Conservation (phyloP, 2,888 invertebrate genomes). For the Bugulina stolonifera region DNA sequence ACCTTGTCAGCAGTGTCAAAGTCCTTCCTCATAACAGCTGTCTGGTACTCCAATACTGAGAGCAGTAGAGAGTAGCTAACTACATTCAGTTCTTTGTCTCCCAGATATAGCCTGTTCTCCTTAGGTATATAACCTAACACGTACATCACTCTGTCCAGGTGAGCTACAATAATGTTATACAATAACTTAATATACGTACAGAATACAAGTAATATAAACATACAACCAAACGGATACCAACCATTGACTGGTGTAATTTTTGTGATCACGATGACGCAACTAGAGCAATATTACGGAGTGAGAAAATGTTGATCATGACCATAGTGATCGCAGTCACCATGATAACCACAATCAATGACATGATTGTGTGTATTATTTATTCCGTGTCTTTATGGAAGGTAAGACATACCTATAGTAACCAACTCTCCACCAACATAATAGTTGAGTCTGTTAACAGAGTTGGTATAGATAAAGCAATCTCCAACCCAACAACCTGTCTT, state of each 20-base stretch:
- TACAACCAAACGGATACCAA: no score
- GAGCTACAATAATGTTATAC: background rate
- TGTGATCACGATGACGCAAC: no score
- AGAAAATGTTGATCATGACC: no score
- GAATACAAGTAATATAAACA: no score
- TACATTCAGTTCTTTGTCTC: conserved; percentile 91
- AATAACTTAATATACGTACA: no score
- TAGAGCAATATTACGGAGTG: no score
- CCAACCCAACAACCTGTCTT: conserved; percentile 96
- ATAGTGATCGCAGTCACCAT: no score
- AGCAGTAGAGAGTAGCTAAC: conserved; percentile 73
- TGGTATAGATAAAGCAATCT: conserved; percentile 99
- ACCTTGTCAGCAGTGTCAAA: conserved; percentile 87
- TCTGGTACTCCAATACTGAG: conserved; percentile 96
- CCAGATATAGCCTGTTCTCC: conserved; percentile 89
- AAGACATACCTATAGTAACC: conserved; percentile 67
- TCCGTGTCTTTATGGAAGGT: no score
- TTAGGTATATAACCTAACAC: conserved; percentile 90
- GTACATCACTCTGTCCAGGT: conserved; percentile 72
- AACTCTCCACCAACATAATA: conserved; percentile 99
- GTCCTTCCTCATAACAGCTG: conserved; percentile 97
- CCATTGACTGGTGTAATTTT: no score
- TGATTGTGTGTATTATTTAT: no score
- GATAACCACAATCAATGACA: no score
- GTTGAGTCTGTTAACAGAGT: conserved; percentile 90